Conservation (phyloP, 2,888 invertebrate species). For the Zhuqinia jingwanae region DNA sequence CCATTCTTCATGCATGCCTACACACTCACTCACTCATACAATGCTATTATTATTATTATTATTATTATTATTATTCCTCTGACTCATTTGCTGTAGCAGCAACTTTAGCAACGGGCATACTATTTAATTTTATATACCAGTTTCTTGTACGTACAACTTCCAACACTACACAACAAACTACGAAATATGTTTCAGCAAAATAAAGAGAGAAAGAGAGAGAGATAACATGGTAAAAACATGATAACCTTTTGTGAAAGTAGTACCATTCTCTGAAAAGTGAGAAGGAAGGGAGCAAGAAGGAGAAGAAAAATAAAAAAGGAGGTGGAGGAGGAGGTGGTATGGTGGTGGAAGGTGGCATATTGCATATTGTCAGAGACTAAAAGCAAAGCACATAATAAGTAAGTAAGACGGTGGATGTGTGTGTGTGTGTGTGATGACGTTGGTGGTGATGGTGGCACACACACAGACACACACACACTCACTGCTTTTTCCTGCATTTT, state of each 20-base stretch:
- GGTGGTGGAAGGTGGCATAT: background rate
- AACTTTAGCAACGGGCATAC: background rate
- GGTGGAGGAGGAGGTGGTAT: background rate
- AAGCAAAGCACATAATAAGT: background rate
- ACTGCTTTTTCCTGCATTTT: conserved; percentile 4
- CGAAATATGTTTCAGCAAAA: too few relatives aligned
- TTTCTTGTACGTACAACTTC: too few relatives aligned
- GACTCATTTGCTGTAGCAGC: background rate
- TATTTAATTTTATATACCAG: conserved; percentile 14
- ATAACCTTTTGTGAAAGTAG: too few relatives aligned
- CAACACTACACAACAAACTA: background rate
- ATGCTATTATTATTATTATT: too few relatives aligned
- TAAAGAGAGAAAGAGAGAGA: too few relatives aligned
- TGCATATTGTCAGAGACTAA: background rate
- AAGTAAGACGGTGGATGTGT: background rate
- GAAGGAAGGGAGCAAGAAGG: background rate
- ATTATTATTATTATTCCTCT: too few relatives aligned
- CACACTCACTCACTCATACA: background rate
- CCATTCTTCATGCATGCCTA: conserved; percentile 15
- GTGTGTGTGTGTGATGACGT: conserved; percentile 27
- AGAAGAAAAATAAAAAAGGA: background rate
- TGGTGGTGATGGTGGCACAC: conserved; percentile 24
- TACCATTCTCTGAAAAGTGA: background rate
- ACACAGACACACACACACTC: too few relatives aligned
- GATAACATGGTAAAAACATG: too few relatives aligned